A percentile compares a stretch with the other conserved stretches of the same genome.
Evolutionary conservation across 1,140 invertebrate genomes (phyloP).

Genomic region (Pogonomyrmex barbatus): DNA sequence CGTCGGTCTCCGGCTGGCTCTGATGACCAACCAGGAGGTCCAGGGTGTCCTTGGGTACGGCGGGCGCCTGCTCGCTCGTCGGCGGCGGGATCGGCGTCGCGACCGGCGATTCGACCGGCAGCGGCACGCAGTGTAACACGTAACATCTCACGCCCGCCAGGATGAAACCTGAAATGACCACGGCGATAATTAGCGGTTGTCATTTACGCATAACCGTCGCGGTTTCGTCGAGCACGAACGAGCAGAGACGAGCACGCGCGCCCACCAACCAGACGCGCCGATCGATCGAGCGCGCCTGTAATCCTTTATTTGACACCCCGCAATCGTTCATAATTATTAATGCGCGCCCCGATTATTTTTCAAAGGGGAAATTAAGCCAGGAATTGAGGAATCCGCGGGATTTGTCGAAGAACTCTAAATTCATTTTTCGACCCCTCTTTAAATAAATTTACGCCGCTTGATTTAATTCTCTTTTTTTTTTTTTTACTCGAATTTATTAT

Average conservation of each 20-base stretch:
- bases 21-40: conserved; percentile 82
- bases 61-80: conserved; percentile 66
- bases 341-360: not conserved
- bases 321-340: not conserved
- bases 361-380: not conserved
- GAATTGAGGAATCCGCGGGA: no score
- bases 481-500: not conserved
- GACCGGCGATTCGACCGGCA: conserved; percentile 80
- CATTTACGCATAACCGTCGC: no score
- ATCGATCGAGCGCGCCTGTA: conserved; percentile 10
- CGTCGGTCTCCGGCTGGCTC: conserved; percentile 82
- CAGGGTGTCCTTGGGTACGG: conserved; percentile 77
- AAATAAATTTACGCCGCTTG: not conserved
- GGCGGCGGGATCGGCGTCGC: conserved; percentile 80
- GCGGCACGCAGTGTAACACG: conserved; percentile 81
- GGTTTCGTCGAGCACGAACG: not conserved
- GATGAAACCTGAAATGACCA: conserved; percentile 77
- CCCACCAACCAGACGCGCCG: not conserved
- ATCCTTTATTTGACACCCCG: not conserved
- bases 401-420: not conserved
- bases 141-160: conserved; percentile 82
- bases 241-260: not conserved
- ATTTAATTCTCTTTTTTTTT: not conserved
- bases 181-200: not conserved
- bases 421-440: no score